Evolutionary conservation across 2,113 vertebrate genomes (phyloP), one percentile per base, ranked within the genome.

Genomic region (Ctenomys sociabilis): DNA sequence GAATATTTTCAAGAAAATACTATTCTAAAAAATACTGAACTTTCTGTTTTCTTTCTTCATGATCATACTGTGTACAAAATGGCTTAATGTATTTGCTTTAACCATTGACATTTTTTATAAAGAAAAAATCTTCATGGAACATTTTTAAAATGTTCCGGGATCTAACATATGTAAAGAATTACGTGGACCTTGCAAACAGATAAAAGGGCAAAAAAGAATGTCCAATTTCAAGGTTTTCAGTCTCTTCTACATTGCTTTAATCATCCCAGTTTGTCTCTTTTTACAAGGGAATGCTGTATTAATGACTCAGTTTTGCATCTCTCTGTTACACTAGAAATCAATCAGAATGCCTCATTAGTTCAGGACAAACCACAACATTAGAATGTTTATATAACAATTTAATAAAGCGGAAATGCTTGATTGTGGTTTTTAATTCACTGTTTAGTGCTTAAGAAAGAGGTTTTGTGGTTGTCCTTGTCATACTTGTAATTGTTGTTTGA

Each of bases 291-390:
- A 57, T 91, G 63, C 88, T 70, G 86, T 94, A 97, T 91, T 98
- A 96, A 97, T 97, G 95, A 98, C 91, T 98, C 96, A 59, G 96
- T 97, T 94, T 90, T 96, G 95, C 86, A 95, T 97, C 95, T 95
- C 93, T 94, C 97, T 93, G 97, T 97, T 98, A 98, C 96, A 96
- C 96, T 97, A 96, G 97, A 98, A 98, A 98, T 97, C 96, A 97
- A 97, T 97, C 43, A 84, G 95, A 98, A 96, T 89, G 97, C 98
- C 96, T 97, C 97, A 97, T 98, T 98, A 98, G 96, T 93, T 90
- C 96, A 95, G 98, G 97, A 95, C 94, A 98, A 97, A 97, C 98
- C 98, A 97, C 98, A 98, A 87, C 97, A 97, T 97, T 97, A 97
- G 96, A 96, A 57, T 97, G 98, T 98, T 98, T 98, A 93, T 97